These are phyloP conservation scores for Pterocles burchelli DNA, from an alignment of 2,113 vertebrate species.

Conservation along the genomic window DNA sequence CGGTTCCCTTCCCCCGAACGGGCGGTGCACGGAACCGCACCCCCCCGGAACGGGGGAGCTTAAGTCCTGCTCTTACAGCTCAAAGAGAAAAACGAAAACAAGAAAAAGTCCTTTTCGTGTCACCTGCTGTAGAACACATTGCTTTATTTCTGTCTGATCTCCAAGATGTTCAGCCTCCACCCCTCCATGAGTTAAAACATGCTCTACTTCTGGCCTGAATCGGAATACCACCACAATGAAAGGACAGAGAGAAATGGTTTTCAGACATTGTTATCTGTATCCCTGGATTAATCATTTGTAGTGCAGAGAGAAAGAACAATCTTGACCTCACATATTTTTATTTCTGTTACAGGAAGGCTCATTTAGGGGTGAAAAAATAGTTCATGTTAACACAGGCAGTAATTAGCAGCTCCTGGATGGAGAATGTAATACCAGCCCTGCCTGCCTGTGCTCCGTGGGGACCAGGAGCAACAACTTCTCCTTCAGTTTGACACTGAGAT, in stretches of 20 bases:
- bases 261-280: neutral
- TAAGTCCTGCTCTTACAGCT: neutral
- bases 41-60: neutral
- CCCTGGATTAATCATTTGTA: neutral
- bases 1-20: accelerated
- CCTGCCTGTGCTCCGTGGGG: neutral
- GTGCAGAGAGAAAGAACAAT: neutral
- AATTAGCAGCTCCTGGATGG: neutral
- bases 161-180: neutral
- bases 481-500: neutral
- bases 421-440: neutral
- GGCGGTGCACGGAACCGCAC: neutral
- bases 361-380: neutral
- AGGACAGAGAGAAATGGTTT: neutral
- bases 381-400: neutral
- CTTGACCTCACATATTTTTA: neutral
- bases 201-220: neutral
- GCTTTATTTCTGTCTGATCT: neutral
- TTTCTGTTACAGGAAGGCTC: neutral
- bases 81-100: neutral
- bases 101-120: neutral
- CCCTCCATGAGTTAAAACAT: neutral
- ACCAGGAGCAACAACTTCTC: neutral
- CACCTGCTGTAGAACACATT: neutral
- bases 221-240: neutral